phyloP scores from a whole-genome alignment of 2,113 vertebrate species.

The Gobiocypris rarus region DNA sequence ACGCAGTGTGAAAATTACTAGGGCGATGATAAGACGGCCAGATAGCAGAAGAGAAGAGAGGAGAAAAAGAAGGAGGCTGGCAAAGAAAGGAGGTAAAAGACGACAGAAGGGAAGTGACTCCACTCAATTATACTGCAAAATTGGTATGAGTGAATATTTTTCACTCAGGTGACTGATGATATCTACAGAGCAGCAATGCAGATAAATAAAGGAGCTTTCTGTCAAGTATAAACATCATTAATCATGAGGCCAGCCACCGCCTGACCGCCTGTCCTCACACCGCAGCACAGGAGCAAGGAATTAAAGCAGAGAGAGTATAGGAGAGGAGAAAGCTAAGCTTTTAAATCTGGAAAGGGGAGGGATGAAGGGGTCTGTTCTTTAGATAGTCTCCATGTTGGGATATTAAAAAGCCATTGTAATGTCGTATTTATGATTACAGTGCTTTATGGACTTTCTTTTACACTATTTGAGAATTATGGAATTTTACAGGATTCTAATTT shows the following conservation, averaged over 20 bases:
- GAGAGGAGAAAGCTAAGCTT: slow-evolving; percentile 17
- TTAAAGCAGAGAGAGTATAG: slow-evolving; percentile 34
- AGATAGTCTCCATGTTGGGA: not conserved
- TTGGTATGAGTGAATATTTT: slow-evolving; percentile 99
- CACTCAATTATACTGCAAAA: slow-evolving; percentile 99
- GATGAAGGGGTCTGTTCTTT: not conserved
- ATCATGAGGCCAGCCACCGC: slow-evolving; percentile 92
- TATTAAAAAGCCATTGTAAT: slow-evolving; percentile 4
- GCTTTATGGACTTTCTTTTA: not conserved
- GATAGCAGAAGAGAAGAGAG: slow-evolving; percentile 81
- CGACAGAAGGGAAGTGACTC: slow-evolving; percentile 94
- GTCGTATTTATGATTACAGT: not conserved
- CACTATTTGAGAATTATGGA: not conserved
- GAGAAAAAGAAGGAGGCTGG: slow-evolving; percentile 60
- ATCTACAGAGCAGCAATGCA: slow-evolving; percentile 98
- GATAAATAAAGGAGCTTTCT: slow-evolving; percentile 99
- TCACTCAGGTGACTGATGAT: slow-evolving; percentile 99
- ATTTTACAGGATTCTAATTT: not conserved
- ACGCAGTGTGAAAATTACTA: slow-evolving; percentile 98
- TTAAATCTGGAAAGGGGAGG: slow-evolving; percentile 7
- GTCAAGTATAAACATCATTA: slow-evolving; percentile 99
- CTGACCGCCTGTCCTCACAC: slow-evolving; percentile 84
- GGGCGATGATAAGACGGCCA: slow-evolving; percentile 97
- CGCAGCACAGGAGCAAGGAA: slow-evolving; percentile 62
- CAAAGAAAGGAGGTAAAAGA: slow-evolving; percentile 52